Conservation (phyloP, 2,113 vertebrate genomes). For the Macrotus californicus region DNA sequence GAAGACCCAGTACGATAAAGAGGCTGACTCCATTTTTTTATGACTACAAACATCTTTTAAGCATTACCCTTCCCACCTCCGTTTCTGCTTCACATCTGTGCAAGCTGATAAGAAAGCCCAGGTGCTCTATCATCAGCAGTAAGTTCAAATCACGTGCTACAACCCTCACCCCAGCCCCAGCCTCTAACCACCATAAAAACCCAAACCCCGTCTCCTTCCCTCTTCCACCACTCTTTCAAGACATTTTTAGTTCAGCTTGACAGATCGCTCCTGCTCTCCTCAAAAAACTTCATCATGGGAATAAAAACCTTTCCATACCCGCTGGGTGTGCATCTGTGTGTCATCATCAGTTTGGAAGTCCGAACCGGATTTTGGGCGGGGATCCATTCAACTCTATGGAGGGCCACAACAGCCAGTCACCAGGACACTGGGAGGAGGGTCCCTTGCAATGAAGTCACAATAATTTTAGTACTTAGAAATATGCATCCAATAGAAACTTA, state of each 20-base stretch:
- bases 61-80: neutral
- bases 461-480: neutral
- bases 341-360: neutral
- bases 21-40: neutral
- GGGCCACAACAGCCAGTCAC: neutral
- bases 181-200: neutral
- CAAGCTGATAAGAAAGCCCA: neutral
- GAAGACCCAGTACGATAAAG: neutral
- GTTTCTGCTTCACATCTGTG: neutral
- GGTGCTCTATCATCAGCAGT: neutral
- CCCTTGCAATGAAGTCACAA: neutral
- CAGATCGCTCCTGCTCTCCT: neutral
- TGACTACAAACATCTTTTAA: neutral
- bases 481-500: neutral
- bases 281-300: neutral
- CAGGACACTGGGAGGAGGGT: neutral
- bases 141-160: neutral
- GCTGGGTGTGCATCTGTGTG: neutral
- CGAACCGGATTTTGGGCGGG: neutral
- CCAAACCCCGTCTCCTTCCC: neutral
- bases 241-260: neutral
- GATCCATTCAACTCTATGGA: neutral
- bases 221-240: neutral
- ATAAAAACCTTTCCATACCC: neutral
- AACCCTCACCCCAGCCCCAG: neutral